Percentiles rank a stretch among this genome's conserved stretches.
These are phyloP conservation scores for Ataeniobius toweri DNA, from an alignment of 2,797 vertebrate genomes.

Conservation along the genomic window DNA sequence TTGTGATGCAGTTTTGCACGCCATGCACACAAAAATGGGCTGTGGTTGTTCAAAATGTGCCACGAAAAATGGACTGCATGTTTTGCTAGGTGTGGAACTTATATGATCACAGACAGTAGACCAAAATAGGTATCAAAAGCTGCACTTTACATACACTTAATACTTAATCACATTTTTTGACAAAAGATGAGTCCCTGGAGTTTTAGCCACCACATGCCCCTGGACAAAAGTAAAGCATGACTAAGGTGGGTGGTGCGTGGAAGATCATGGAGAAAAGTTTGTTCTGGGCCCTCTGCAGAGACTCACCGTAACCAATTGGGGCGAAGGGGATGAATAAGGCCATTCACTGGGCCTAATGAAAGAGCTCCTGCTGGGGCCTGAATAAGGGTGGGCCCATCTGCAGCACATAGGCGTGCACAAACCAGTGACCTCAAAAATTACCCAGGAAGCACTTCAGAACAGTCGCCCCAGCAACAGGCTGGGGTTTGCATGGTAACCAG, in stretches of 20 bases:
- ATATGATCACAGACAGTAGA: not conserved
- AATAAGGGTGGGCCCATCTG: conserved; percentile 83
- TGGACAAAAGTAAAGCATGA: conserved; percentile 73
- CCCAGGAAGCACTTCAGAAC: conserved; percentile 84
- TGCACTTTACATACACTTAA: conserved; percentile 15
- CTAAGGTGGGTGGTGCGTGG: conserved; percentile 75
- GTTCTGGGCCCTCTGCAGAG: conserved; percentile 73
- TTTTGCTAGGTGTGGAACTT: not conserved
- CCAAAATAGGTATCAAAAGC: not conserved
- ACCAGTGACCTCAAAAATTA: conserved; percentile 86
- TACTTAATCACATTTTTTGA: conserved; percentile 20
- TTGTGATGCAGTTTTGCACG: not conserved
- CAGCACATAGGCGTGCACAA: conserved; percentile 83
- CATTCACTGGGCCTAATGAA: conserved; percentile 81
- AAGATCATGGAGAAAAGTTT: conserved; percentile 77
- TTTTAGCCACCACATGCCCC: conserved; percentile 55
- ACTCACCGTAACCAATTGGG: conserved; percentile 80
- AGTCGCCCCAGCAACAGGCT: conserved; percentile 82
- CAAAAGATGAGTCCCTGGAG: conserved; percentile 43
- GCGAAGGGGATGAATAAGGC: conserved; percentile 82
- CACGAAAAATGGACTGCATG: not conserved
- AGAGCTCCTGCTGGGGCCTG: conserved; percentile 78
- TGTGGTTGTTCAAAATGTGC: not conserved
- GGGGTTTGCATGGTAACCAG: conserved; percentile 81
- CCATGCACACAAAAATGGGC: not conserved